Percentiles rank a stretch among this genome's conserved stretches.
Evolutionary conservation across 2,797 vertebrate species (phyloP).

Genomic region (Silurus aristotelis): DNA sequence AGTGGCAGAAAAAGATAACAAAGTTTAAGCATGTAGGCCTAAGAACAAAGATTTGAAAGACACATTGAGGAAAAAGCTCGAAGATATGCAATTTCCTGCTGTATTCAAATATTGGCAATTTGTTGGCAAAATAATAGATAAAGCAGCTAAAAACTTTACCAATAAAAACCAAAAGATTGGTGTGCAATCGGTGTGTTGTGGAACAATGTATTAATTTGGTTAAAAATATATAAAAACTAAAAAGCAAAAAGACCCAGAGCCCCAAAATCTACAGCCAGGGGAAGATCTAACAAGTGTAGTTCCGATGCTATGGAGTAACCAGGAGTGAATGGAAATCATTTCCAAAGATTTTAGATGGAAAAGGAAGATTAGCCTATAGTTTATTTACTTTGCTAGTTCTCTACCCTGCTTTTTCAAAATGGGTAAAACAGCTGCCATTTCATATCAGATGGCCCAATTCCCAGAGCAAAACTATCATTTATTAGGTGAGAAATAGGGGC

Average conservation of each 20-base stretch:
- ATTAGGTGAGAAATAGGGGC: slow-evolving; percentile 5
- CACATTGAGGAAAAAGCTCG: neutral
- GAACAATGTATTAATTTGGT: neutral
- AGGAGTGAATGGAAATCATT: neutral
- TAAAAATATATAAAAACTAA: neutral
- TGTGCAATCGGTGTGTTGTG: neutral
- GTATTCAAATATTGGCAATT: neutral
- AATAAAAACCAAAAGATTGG: neutral
- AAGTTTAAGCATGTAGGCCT: neutral
- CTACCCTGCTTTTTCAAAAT: neutral
- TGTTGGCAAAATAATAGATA: neutral
- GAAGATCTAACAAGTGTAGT: neutral
- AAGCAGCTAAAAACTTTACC: neutral
- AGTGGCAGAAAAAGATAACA: neutral
- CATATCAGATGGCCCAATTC: neutral
- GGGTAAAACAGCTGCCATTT: neutral
- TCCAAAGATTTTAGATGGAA: neutral
- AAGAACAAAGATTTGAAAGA: neutral
- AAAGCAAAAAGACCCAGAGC: neutral
- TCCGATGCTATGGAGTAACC: neutral
- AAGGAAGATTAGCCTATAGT: neutral
- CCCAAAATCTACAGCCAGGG: neutral
- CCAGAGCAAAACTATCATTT: neutral
- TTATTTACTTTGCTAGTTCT: neutral
- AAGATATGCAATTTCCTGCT: neutral